These are phyloP conservation scores for Carterocephalus palaemon DNA, from an alignment of 2,888 invertebrate species.

Conservation along the genomic window DNA sequence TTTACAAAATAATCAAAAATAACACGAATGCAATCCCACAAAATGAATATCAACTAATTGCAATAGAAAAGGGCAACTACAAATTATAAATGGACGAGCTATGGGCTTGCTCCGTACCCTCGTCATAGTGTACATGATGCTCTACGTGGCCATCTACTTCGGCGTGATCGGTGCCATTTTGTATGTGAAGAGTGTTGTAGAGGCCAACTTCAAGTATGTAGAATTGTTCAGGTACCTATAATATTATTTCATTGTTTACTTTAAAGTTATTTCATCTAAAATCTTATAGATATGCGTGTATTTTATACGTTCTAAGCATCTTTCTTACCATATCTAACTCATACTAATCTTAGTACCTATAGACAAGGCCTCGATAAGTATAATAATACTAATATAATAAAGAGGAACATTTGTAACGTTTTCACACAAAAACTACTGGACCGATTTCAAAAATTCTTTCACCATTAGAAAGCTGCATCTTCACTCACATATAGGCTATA, in stretches of 20 bases:
- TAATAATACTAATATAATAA: too few relatives aligned
- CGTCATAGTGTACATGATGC: slow-evolving; percentile 55
- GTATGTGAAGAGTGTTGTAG: slow-evolving; percentile 51
- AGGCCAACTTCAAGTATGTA: slow-evolving; percentile 46
- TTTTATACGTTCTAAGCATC: not conserved
- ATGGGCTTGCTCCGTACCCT: slow-evolving; percentile 58
- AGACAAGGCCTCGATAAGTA: not conserved
- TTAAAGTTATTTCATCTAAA: not conserved
- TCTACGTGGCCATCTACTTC: slow-evolving; percentile 54
- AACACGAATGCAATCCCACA: too few relatives aligned
- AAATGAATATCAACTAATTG: not conserved
- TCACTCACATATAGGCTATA: too few relatives aligned
- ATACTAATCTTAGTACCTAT: not conserved
- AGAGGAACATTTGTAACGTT: too few relatives aligned
- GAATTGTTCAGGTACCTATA: slow-evolving; percentile 24
- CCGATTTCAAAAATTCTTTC: too few relatives aligned
- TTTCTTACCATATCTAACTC: not conserved
- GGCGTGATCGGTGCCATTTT: slow-evolving; percentile 56
- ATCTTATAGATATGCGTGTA: not conserved
- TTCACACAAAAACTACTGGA: too few relatives aligned
- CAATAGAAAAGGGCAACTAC: not conserved
- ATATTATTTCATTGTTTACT: not conserved
- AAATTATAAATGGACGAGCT: slow-evolving; percentile 10
- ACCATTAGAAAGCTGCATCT: too few relatives aligned
- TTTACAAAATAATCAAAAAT: too few relatives aligned